Conservation (phyloP, 2,797 vertebrate species). For the Arvicola amphibius region DNA sequence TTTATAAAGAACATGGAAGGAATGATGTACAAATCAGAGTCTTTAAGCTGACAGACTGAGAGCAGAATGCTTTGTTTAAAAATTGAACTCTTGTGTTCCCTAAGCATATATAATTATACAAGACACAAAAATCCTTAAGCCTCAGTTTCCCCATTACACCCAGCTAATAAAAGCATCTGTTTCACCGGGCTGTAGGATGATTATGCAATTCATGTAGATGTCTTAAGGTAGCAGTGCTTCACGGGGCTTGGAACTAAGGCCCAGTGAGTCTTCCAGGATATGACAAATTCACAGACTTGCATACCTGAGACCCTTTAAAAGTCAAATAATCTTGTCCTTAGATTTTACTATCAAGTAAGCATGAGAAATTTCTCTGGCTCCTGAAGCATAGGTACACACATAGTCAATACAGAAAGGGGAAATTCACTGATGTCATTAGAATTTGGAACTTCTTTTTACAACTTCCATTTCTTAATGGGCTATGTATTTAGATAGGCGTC, state of each 20-base stretch:
- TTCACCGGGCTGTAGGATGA: not conserved
- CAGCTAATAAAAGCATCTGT: not conserved
- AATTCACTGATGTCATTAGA: slow-evolving; percentile 28
- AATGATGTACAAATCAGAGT: not conserved
- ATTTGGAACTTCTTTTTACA: slow-evolving; percentile 30
- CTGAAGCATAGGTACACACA: not conserved
- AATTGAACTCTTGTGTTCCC: not conserved
- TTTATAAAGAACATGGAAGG: not conserved
- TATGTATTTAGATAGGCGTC: slow-evolving; percentile 44
- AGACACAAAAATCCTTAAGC: slow-evolving; percentile 10
- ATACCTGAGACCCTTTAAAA: not conserved
- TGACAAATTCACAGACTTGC: not conserved
- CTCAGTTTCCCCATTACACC: slow-evolving; percentile 1
- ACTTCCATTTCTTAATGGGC: slow-evolving; percentile 3
- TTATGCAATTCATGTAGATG: not conserved
- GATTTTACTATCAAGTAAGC: slow-evolving; percentile 19
- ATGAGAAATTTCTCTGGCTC: not conserved
- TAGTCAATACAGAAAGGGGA: not conserved
- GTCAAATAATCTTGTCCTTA: not conserved
- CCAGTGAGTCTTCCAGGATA: not conserved
- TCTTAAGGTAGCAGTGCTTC: not conserved
- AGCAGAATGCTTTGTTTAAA: not conserved
- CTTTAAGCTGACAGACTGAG: not conserved
- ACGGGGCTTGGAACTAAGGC: not conserved
- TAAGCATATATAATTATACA: not conserved